Base-by-base conservation (phyloP, 2,797 vertebrate species). In the Smutsia gigantea region DNA sequence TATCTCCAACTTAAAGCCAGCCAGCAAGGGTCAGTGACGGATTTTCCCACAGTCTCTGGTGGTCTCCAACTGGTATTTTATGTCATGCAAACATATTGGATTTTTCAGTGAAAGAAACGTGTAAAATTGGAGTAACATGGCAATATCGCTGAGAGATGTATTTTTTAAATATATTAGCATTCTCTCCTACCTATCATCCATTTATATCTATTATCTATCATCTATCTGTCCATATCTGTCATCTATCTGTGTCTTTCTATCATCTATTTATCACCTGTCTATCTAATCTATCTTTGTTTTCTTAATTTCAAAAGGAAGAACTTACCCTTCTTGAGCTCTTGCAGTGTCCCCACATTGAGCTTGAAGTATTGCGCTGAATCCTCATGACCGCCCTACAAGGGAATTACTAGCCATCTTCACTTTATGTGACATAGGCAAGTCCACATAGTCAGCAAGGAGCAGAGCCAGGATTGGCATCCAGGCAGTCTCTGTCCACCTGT, bases 241-340 rank as follows among this genome's bases (percentile, higher is more conserved):
- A 1, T 34, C 81, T 51, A 21, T 49, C 31, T 53, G 31, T 49
- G 18, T 37, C 82, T 37, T 37, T 23, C 12, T 55, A 31, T 53
- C 49, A n/a, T 55, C 2, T 29, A 12, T 53, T 25, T 25, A 37
- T n/a, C n/a, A 66, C 72, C 79, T 5, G 84, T 46, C 46, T 46
- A 12, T 46, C 10, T 46, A 2, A 46, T 46, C 46, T 46, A 46
- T 12, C 46, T 46, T 31, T 15, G 29, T 91, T 85, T 64, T 12
- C 63, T 90, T 86, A 68, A 88, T 88, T 85, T 90, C 42, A 79
- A 95, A 63, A 39, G 18, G 81, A 71, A 55, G 63, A 82, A 29
- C n/a, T 63, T 39, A 29, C 7, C 23, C 34, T 74, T 68, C 51
- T 39, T 46, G 55, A 63, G 10, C 31, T 15, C 15, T 19, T 49